Evolutionary conservation across 2,797 vertebrate species (phyloP), one percentile per base, ranked within the genome.

Genomic region (Hipposideros larvatus): DNA sequence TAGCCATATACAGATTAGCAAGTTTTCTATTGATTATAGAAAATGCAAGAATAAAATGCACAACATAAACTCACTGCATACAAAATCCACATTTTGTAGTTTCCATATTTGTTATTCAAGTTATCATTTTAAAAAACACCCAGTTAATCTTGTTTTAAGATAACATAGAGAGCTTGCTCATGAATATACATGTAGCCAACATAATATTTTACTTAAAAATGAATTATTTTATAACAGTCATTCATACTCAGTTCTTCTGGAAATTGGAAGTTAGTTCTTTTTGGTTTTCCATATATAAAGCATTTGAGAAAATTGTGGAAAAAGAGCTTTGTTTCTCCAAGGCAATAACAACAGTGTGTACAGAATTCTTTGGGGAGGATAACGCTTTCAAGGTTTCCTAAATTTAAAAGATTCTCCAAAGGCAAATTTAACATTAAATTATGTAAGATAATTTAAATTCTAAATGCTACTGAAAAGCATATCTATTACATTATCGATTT

Each of bases 371-470:
- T 86, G 79, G 11, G 16, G 48, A 37, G 19, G 18, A 53, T 90
- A 74, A 84, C 73, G n/a, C 66, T 94, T 83, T 70, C 55, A 90
- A 89, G 61, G 4, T 13, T 94, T 96, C 46, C 75, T 97, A 95
- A 94, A 94, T 92, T 68, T 91, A 83, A 94, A 91, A 71, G 15
- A 77, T 77, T 91, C 55, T 63, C 14, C 51, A 90, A 95, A 97
- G 87, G 87, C 82, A 94, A 91, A 96, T 59, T 96, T 87, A 91
- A 19, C 71, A 68, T 77, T 80, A 77, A 85, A 57, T 18, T 70
- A 28, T 89, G 13, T 71, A 70, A 90, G 22, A 71, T 22, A 82
- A 86, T n/a, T 92, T 88, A 83, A 34, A 82, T 37, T 65, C 41
- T 70, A 79, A 22, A 63, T 75, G 24, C 41, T 91, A 75, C 65